Conservation (phyloP, 2,888 invertebrate genomes). For the Hemicrepidius hirtus region DNA sequence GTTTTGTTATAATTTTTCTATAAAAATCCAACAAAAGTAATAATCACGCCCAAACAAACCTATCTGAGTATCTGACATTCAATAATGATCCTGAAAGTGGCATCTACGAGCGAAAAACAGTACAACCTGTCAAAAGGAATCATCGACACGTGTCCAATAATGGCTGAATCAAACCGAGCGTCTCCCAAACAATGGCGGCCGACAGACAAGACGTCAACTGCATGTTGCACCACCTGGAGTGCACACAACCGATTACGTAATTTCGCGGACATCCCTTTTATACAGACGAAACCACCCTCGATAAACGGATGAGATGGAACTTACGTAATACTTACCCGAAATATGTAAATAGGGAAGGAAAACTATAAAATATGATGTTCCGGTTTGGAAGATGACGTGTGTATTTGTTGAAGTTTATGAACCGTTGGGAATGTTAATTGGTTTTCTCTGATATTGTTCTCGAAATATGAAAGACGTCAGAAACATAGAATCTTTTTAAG, state of each 20-base stretch:
- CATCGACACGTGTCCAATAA: constrained; percentile 53
- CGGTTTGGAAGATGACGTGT: constrained; percentile 20
- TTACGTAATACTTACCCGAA: not conserved
- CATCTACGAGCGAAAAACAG: constrained; percentile 42
- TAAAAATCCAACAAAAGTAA: not conserved
- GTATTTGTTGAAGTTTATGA: constrained; percentile 33
- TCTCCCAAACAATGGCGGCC: constrained; percentile 55
- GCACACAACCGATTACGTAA: constrained; percentile 46
- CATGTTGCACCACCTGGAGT: constrained; percentile 58
- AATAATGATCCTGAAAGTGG: constrained; percentile 38
- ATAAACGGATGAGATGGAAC: not conserved
- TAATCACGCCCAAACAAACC: not conserved
- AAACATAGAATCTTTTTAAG: not conserved
- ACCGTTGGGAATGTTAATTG: constrained; percentile 28
- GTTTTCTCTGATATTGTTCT: constrained; percentile 22
- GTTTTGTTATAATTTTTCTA: not conserved
- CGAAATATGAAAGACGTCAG: constrained; percentile 32
- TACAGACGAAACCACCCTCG: not conserved
- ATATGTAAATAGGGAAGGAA: no score
- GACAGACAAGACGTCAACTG: constrained; percentile 55
- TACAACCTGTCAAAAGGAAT: constrained; percentile 46
- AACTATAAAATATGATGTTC: not conserved
- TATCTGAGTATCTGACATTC: no score
- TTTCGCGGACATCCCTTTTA: constrained; percentile 15
- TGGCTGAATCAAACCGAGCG: constrained; percentile 54